Conservation (phyloP, 2,113 vertebrate species). For the Pseudorasbora parva region DNA sequence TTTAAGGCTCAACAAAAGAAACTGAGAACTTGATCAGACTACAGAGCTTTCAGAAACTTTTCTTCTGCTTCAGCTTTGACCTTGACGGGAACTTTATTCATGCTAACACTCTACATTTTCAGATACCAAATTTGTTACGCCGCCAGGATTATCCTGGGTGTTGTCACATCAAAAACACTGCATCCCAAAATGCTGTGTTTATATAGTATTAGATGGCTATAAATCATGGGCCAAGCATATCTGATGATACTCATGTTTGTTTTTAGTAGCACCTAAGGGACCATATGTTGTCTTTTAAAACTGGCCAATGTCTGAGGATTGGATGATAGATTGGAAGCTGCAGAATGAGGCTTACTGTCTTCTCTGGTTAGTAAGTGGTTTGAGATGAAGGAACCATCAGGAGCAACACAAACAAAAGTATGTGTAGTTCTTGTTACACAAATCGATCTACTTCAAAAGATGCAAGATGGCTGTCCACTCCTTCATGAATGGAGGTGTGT, state of each 20-base stretch:
- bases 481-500: background rate
- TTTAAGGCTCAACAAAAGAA: slow-evolving; percentile 4
- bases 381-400: background rate
- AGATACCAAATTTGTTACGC: background rate
- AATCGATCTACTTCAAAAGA: slow-evolving; percentile 2
- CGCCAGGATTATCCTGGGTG: background rate
- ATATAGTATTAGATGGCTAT: slow-evolving; percentile 13
- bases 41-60: slow-evolving; percentile 19
- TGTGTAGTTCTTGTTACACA: background rate
- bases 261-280: background rate
- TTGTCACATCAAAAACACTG: slow-evolving; percentile 1
- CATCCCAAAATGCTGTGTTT: background rate
- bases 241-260: background rate
- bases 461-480: background rate
- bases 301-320: background rate
- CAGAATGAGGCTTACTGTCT: background rate
- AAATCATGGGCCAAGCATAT: background rate
- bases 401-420: background rate
- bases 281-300: background rate
- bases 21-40: background rate
- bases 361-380: background rate
- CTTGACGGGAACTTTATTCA: background rate
- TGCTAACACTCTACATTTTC: background rate
- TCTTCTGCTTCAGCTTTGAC: background rate
- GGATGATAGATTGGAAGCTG: no score